Conservation (phyloP, 2,113 vertebrate genomes). For the Arizona elegans region DNA sequence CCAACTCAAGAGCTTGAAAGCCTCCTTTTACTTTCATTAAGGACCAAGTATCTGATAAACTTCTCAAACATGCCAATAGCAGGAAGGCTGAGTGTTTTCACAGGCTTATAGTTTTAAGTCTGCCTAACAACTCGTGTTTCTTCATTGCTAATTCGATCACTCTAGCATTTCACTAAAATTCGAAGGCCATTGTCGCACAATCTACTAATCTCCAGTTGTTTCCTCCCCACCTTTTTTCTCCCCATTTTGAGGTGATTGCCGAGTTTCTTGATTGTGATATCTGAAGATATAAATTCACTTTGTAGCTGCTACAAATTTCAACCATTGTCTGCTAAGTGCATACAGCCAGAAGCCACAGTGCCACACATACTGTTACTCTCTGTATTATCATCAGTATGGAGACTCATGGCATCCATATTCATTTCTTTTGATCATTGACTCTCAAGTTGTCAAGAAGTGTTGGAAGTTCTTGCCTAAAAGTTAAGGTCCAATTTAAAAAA, state of each 20-base stretch:
- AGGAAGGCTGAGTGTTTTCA: neutral
- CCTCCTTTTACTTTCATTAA: neutral
- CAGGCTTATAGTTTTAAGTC: neutral
- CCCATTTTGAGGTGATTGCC: conserved; percentile 4
- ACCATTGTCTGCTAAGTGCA: neutral
- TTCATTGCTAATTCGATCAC: conserved; percentile 42
- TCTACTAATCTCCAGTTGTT: conserved; percentile 36
- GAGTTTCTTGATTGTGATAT: conserved; percentile 20
- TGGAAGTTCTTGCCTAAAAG: neutral
- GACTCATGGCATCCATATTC: neutral
- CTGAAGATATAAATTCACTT: conserved; percentile 29
- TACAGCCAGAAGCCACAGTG: neutral
- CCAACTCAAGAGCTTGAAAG: neutral
- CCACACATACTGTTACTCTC: neutral
- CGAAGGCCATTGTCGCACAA: conserved; percentile 26
- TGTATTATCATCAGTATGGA: neutral
- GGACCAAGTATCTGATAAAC: neutral
- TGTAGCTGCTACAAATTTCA: conserved; percentile 2
- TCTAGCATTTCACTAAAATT: conserved; percentile 24
- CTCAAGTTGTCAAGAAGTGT: neutral
- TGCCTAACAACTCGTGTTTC: conserved; percentile 30
- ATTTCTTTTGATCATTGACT: conserved; percentile 8
- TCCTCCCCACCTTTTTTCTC: neutral
- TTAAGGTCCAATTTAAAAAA: neutral
- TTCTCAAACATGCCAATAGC: neutral